Conservation (phyloP, 1,140 invertebrate species). For the Sinonovacula constricta region DNA sequence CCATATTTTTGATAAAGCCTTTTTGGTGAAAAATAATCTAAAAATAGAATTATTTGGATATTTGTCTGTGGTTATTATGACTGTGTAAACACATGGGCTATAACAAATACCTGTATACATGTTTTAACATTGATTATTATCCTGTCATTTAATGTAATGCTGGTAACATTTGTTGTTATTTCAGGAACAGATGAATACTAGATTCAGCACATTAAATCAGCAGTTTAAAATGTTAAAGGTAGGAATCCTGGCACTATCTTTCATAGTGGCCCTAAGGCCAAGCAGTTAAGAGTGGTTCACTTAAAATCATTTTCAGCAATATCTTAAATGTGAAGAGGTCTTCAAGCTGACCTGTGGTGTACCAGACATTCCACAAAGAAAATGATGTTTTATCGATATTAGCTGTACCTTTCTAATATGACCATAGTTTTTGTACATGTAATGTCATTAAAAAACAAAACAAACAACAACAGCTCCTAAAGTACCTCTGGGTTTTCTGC, state of each 20-base stretch:
- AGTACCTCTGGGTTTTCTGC: too few relatives aligned
- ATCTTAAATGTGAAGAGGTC: background rate
- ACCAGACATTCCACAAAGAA: background rate
- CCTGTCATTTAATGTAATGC: too few relatives aligned
- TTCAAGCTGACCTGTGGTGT: too few relatives aligned
- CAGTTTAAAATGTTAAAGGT: slow-evolving; percentile 63
- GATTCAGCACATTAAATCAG: slow-evolving; percentile 59
- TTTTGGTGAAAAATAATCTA: too few relatives aligned
- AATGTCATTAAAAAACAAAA: too few relatives aligned
- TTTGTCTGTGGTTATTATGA: too few relatives aligned
- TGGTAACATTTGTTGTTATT: slow-evolving; percentile 48
- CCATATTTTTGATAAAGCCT: too few relatives aligned
- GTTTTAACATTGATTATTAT: too few relatives aligned
- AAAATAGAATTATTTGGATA: too few relatives aligned
- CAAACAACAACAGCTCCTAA: too few relatives aligned
- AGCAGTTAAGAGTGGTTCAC: background rate
- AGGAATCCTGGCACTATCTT: background rate
- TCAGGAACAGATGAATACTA: slow-evolving; percentile 61
- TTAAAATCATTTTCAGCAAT: background rate
- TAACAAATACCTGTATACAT: too few relatives aligned
- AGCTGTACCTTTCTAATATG: background rate
- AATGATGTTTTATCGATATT: background rate
- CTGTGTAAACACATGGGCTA: too few relatives aligned
- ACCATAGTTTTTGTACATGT: background rate
- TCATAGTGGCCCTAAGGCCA: background rate